Evolutionary conservation across 2,888 invertebrate species (phyloP), one percentile per base, ranked within the genome.

Genomic region (Actias luna): DNA sequence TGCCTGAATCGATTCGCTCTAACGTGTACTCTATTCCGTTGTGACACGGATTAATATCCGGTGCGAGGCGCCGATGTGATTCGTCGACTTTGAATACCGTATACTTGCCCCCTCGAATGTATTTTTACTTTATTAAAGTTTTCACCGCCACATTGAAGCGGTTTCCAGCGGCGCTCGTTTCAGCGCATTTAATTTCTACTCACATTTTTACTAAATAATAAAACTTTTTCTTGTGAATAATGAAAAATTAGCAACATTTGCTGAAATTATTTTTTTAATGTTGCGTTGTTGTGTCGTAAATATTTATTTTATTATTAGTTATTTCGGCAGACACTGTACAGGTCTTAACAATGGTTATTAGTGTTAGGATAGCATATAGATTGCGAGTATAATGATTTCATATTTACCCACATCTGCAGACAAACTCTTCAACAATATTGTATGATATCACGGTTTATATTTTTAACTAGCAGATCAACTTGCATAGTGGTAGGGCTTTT

Each of bases 51-150:
- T 64, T 58, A 65, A 74, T 67, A 39, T 69, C 35, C 61, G 58
- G 18, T 57, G 61, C 58, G 12, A 57, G 55, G 16, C 33, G 46
- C 58, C 50, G 42, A 59, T 61, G 33, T 46, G 25, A 58, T 31
- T 29, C 39, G 55, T 27, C 22, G 50, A 58, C 61, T 61, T 61
- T 61, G 57, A 59, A 61, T 36, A 55, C 55, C 36, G 25, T 46
- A 27, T 50, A 61, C 60, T 63, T 63, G 60, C 42, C 27, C 46
- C 18, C 50, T n/a, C n/a, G n/a, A 55, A 55, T 60, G 31, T 64
- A 50, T 50, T 61, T 64, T 64, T 64, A 25, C 18, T 25, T 58
- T 69, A 69, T 70, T 70, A 70, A 71, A 73, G 66, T 71, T 69
- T 70, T 65, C 67, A 73, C 70, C 66, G 66, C 65, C 65, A 64